Percentiles rank a stretch among this genome's conserved stretches.
These are phyloP conservation scores for Panthera tigris DNA, from an alignment of 2,113 vertebrate species.

Conservation along the genomic window DNA sequence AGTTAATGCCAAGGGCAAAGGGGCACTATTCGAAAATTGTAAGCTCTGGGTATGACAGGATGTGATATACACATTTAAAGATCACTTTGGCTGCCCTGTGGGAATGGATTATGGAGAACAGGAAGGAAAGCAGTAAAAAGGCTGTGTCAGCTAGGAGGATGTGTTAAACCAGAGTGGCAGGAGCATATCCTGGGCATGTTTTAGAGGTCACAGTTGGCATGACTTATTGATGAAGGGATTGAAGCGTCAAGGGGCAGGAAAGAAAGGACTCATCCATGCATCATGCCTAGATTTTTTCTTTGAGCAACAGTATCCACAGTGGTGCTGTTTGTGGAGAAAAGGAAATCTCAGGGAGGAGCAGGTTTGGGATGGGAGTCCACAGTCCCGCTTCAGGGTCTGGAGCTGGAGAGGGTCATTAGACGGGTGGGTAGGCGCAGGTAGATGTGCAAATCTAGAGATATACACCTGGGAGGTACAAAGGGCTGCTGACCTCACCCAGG, in stretches of 20 bases:
- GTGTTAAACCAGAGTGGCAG: not conserved
- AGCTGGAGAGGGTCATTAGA: not conserved
- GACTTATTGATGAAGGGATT: not conserved
- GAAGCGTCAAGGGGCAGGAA: not conserved
- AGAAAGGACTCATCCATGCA: accelerated
- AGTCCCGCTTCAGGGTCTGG: not conserved
- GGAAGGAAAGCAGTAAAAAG: not conserved
- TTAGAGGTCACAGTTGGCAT: not conserved
- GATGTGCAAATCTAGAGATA: not conserved
- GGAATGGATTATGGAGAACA: not conserved
- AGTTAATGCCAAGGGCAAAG: not conserved
- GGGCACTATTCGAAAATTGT: not conserved
- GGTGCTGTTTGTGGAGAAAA: not conserved
- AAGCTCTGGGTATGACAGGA: not conserved
- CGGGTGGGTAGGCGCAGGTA: not conserved
- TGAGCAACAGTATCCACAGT: accelerated
- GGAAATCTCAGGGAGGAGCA: not conserved
- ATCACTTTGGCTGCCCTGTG: not conserved
- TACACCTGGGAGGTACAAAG: not conserved
- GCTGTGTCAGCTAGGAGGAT: not conserved
- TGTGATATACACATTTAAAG: not conserved
- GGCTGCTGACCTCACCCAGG: not conserved
- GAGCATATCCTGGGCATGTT: not conserved
- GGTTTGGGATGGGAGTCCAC: not conserved
- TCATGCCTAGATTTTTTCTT: not conserved